phyloP scores from a whole-genome alignment of 2,888 invertebrate genomes.

The Dastarcus helophoroides region DNA sequence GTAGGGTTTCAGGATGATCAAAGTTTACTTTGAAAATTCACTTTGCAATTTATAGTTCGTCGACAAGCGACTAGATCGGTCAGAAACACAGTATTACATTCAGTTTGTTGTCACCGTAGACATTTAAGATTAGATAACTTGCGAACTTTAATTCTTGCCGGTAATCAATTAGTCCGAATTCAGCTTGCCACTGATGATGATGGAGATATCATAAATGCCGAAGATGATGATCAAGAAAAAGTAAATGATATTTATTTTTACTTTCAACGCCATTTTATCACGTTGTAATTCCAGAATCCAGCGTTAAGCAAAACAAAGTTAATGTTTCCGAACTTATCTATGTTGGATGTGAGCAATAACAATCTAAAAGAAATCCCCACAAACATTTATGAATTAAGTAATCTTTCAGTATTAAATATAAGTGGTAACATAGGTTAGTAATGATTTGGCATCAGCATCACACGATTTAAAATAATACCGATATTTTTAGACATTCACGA shows the following conservation, averaged over 20 bases:
- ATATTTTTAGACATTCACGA: constrained; percentile 59
- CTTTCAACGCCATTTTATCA: too few relatives aligned
- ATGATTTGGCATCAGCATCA: background rate
- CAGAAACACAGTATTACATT: constrained; percentile 60
- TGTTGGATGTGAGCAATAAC: constrained; percentile 91
- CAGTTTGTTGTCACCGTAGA: constrained; percentile 75
- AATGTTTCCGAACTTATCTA: constrained; percentile 86
- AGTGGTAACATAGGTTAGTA: constrained; percentile 62
- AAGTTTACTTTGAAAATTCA: constrained; percentile 3
- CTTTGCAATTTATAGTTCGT: too few relatives aligned
- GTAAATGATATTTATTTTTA: constrained; percentile 26
- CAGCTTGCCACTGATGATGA: constrained; percentile 74
- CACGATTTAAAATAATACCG: background rate
- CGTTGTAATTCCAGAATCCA: background rate
- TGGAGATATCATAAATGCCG: constrained; percentile 47
- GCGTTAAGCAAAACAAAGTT: constrained; percentile 50
- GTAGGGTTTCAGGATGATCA: constrained; percentile 19
- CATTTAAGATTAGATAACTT: constrained; percentile 74
- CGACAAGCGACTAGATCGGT: constrained; percentile 49
- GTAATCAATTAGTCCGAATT: constrained; percentile 72
- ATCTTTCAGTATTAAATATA: constrained; percentile 88
- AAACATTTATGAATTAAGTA: constrained; percentile 72
- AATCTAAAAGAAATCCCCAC: constrained; percentile 64
- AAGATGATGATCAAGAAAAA: constrained; percentile 53
- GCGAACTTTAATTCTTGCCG: constrained; percentile 72